These are phyloP conservation scores for Parambassis ranga DNA, from an alignment of 2,797 vertebrate genomes.

Conservation along the genomic window DNA sequence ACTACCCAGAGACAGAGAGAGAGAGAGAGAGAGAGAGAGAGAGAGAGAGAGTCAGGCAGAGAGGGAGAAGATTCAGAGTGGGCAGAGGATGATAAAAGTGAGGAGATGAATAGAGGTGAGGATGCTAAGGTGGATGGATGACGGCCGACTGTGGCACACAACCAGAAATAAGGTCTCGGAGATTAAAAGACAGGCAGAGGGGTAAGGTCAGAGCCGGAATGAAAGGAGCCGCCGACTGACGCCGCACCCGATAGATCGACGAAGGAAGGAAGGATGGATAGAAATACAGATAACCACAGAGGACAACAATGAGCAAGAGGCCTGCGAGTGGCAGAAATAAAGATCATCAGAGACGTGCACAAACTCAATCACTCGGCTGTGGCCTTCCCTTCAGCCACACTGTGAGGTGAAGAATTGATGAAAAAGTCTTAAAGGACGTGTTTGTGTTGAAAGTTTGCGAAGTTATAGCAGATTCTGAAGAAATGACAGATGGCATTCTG, in stretches of 20 bases:
- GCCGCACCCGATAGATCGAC: conserved; percentile 15
- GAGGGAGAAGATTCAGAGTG: conserved; percentile 39
- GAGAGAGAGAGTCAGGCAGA: conserved; percentile 20
- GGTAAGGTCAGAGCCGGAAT: conserved; percentile 45
- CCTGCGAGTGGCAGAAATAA: conserved; percentile 45
- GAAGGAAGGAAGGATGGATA: not conserved
- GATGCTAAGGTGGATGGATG: conserved; percentile 55
- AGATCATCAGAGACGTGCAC: conserved; percentile 29
- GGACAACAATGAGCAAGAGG: conserved; percentile 21
- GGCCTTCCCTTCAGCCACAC: conserved; percentile 24
- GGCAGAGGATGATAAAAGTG: conserved; percentile 60
- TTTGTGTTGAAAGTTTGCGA: too few species aligned
- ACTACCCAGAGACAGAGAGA: conserved; percentile 66
- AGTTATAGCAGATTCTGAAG: too few species aligned
- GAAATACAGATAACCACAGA: conserved; percentile 30
- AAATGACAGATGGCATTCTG: too few species aligned
- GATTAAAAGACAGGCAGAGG: conserved; percentile 52
- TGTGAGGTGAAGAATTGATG: conserved; percentile 55
- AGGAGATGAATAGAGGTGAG: conserved; percentile 59
- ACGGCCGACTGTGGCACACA: conserved; percentile 43
- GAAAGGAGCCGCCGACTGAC: conserved; percentile 40
- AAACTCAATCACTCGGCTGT: conserved; percentile 47
- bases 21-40: conserved; percentile 16
- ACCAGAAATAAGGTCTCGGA: conserved; percentile 44
- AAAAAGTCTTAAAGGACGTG: conserved; percentile 55